Percentiles rank a stretch among this genome's conserved stretches.
Evolutionary conservation across 2,888 invertebrate genomes (phyloP).

Genomic region (Allophyes oxyacanthae): DNA sequence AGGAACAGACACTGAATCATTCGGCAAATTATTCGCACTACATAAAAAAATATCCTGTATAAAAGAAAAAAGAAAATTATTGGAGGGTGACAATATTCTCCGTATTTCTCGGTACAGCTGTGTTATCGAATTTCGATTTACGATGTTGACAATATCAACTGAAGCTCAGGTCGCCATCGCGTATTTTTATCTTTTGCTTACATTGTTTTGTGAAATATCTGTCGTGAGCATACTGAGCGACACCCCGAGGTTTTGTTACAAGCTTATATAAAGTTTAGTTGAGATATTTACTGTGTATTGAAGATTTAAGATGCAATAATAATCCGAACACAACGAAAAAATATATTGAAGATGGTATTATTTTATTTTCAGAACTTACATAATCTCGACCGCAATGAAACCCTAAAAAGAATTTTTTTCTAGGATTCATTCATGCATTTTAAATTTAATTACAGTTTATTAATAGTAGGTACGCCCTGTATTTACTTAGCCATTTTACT

Average conservation of each 20-base stretch:
- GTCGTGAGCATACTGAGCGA: slow-evolving; percentile 48
- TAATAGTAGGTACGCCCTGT: too few relatives aligned
- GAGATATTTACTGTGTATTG: slow-evolving; percentile 31
- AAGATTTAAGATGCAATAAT: slow-evolving; percentile 1
- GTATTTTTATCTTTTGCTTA: slow-evolving; percentile 73
- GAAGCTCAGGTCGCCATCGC: slow-evolving; percentile 77
- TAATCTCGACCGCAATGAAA: too few relatives aligned
- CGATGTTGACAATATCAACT: slow-evolving; percentile 74
- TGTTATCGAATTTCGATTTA: slow-evolving; percentile 88
- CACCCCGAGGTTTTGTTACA: slow-evolving; percentile 48
- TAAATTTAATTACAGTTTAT: too few relatives aligned
- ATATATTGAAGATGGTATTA: slow-evolving; percentile 4
- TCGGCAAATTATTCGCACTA: too few relatives aligned
- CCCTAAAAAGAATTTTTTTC: too few relatives aligned
- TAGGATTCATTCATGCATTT: too few relatives aligned
- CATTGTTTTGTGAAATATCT: slow-evolving; percentile 70
- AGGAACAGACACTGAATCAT: too few relatives aligned
- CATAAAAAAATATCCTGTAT: too few relatives aligned
- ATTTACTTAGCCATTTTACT: too few relatives aligned
- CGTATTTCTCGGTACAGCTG: slow-evolving; percentile 46
- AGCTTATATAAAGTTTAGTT: slow-evolving; percentile 51
- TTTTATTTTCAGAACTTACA: too few relatives aligned
- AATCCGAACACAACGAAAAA: slow-evolving; percentile 1
- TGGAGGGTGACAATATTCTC: slow-evolving; percentile 68
- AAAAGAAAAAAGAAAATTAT: slow-evolving; percentile 36